Conservation (phyloP, 30 jellyfish, hydroid and myxozoan species). For the Turritopsis dohrnii region DNA sequence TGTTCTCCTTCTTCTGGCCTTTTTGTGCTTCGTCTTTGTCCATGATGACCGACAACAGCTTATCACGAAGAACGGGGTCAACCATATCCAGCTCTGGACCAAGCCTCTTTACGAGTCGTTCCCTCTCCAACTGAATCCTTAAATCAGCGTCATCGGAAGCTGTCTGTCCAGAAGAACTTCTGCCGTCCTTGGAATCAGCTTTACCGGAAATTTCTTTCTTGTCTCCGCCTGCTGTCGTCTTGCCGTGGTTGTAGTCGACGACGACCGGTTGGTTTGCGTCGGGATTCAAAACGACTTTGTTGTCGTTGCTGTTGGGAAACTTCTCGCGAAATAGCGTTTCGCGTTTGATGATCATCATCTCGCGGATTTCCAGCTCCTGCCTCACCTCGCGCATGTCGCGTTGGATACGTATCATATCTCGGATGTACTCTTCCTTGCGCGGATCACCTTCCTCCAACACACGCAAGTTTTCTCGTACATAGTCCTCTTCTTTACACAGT, state of each 20-base stretch:
- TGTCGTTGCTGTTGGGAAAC: conserved; percentile 25
- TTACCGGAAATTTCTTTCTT: too few species aligned
- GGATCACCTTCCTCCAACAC: conserved; percentile 77
- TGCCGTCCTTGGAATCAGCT: conserved; percentile 15
- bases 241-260: conserved; percentile 24
- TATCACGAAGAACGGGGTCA: conserved; percentile 58
- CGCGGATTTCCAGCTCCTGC: conserved; percentile 73
- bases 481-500: conserved; percentile 80
- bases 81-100: conserved; percentile 68
- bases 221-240: conserved; percentile 1
- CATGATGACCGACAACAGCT: conserved; percentile 45
- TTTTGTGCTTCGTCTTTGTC: conserved; percentile 26
- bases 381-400: conserved; percentile 63
- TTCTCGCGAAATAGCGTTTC: conserved; percentile 48
- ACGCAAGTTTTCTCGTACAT: conserved; percentile 49
- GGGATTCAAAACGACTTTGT: conserved; percentile 36
- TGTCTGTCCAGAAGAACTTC: neutral
- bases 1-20: conserved; percentile 11
- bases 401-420: conserved; percentile 65
- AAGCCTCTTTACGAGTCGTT: conserved; percentile 50
- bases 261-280: conserved; percentile 33
- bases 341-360: conserved; percentile 77
- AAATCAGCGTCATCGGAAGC: conserved; percentile 43
- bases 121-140: conserved; percentile 63
- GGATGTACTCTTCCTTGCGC: conserved; percentile 54